These are phyloP conservation scores for Hydraecia micacea DNA, from an alignment of 2,888 invertebrate species.

Conservation along the genomic window DNA sequence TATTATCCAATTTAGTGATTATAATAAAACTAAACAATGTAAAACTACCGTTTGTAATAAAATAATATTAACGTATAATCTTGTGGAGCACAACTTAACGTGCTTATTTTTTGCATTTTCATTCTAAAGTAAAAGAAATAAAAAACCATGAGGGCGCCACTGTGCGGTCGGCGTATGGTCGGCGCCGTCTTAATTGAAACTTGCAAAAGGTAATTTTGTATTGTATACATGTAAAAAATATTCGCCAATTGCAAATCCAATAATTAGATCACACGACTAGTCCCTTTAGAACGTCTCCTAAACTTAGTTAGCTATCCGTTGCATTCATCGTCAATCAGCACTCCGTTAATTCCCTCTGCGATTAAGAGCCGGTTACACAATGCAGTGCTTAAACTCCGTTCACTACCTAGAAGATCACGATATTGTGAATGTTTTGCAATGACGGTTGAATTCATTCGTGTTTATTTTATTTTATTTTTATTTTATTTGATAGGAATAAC, in stretches of 20 bases:
- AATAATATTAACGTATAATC: no score
- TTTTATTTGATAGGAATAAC: no score
- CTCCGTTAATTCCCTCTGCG: conserved; percentile 6
- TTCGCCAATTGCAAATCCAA: background rate
- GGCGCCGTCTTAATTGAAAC: background rate
- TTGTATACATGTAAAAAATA: background rate
- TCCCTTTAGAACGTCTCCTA: background rate
- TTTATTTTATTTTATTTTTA: no score
- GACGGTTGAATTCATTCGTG: background rate
- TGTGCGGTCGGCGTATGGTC: no score
- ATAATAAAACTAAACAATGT: no score
- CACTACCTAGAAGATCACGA: conserved; percentile 1
- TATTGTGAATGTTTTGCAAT: conserved; percentile 1
- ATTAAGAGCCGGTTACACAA: conserved; percentile 27
- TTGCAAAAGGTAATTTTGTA: background rate
- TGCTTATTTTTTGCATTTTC: no score
- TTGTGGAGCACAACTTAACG: no score
- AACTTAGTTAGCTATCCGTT: background rate
- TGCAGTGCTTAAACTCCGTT: conserved; percentile 12
- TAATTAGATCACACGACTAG: background rate
- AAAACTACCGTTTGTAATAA: no score
- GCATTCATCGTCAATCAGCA: conserved; percentile 7
- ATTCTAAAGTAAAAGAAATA: no score
- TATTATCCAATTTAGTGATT: no score
- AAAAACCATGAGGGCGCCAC: no score